Evolutionary conservation across 30 jellyfish, hydroid and myxozoan species (phyloP).

Genomic region (Turritopsis dohrnii): DNA sequence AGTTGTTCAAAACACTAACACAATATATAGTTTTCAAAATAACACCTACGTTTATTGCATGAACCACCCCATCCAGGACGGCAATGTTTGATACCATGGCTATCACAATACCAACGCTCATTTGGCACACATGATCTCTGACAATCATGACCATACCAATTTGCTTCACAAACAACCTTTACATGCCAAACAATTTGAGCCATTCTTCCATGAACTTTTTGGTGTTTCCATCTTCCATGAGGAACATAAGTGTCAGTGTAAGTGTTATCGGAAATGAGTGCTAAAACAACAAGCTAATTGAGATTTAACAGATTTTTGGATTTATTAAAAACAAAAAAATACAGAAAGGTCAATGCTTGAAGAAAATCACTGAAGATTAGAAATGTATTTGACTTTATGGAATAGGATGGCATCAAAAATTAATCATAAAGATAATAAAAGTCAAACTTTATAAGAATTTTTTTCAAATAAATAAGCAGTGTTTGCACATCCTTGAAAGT

Average conservation of each 20-base stretch:
- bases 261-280: neutral
- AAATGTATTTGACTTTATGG: too few relatives aligned
- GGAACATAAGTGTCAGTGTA: neutral
- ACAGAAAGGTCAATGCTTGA: too few relatives aligned
- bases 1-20: neutral
- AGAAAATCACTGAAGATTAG: too few relatives aligned
- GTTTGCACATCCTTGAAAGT: too few relatives aligned
- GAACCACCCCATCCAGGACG: slow-evolving; percentile 9
- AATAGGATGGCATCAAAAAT: too few relatives aligned
- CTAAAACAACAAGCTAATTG: too few relatives aligned
- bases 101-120: slow-evolving; percentile 9
- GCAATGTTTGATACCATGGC: neutral
- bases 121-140: slow-evolving; percentile 4
- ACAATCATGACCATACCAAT: neutral
- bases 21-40: neutral
- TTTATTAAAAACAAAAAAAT: too few relatives aligned
- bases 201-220: neutral
- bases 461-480: too few relatives aligned
- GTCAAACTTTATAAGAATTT: too few relatives aligned
- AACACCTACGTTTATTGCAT: neutral
- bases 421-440: too few relatives aligned
- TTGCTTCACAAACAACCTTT: neutral
- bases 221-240: neutral
- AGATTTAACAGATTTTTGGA: too few relatives aligned
- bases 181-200: neutral